phyloP scores from a whole-genome alignment of 2,797 vertebrate species.

The Florisuga fusca region DNA sequence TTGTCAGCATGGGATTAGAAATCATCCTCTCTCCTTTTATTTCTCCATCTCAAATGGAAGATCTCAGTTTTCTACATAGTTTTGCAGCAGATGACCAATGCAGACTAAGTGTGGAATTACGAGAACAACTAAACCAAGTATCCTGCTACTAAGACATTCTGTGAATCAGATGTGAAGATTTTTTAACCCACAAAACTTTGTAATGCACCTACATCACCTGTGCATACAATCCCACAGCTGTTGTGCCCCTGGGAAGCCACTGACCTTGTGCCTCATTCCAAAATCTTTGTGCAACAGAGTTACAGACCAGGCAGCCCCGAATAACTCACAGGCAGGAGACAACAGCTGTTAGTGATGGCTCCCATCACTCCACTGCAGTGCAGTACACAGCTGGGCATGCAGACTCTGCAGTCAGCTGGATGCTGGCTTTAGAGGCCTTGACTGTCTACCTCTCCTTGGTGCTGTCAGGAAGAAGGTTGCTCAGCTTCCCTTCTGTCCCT shows the following conservation, averaged over 20 bases:
- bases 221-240: neutral
- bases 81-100: neutral
- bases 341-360: neutral
- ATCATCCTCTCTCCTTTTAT: neutral
- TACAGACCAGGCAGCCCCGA: neutral
- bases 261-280: neutral
- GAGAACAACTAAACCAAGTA: neutral
- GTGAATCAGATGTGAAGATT: neutral
- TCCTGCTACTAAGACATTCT: neutral
- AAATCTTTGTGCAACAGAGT: neutral
- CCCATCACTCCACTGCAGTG: rapidly evolving
- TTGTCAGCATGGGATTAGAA: neutral
- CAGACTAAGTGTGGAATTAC: neutral
- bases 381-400: neutral
- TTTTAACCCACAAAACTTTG: neutral
- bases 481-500: neutral
- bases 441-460: neutral
- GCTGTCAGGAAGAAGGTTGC: neutral
- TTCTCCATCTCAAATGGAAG: neutral
- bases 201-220: neutral
- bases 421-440: neutral
- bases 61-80: neutral
- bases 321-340: neutral
- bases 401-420: neutral
- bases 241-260: neutral